Base-by-base conservation (phyloP, 2,113 vertebrate genomes). In the Helogale parvula region DNA sequence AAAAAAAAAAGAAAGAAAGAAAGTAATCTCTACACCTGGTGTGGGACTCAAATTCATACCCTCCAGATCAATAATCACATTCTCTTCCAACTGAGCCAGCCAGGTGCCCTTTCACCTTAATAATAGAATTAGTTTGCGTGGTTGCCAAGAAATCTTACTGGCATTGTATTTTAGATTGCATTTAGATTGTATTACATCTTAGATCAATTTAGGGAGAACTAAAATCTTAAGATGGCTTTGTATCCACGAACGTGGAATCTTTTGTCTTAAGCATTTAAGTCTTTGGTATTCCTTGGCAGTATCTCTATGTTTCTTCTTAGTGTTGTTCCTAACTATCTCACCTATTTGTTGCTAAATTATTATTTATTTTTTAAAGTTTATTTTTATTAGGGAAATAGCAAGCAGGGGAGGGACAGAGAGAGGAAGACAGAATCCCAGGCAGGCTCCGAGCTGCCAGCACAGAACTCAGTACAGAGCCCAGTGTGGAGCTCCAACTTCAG, bases 291-390 rank as follows among this genome's bases (percentile, higher is more conserved):
- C 33, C 33, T 72, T 74, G 66, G 33, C 68, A 74, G 35, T 57
- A 47, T 16, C 16, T 17, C 5, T 38, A 12, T 7, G 5, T 65
- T 89, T 81, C 38, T 71, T 79, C 15, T 94, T 88, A 19, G 54
- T 11, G 19, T 65, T 74, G 16, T 88, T 81, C 65, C 65, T 94
- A 21, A 88, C 16, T 81, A 38, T 47, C 60, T 88, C 5, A 15
- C 72, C 33, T 72, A 13, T 82, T 88, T 88, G 72, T 57, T 94
- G 93, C 65, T 92, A 50, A 50, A 4, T 91, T 91, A 79, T 90
- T 66, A 33, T 68, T 68, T 68, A 68, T 33, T 17, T 57, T 60
- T 60, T 60, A 9, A 60, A 60, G 57, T 60, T 60, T 60, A 60
- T 23, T 60, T 60, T 60, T 60, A 60, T 60, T 60, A 21, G 57